phyloP scores from a whole-genome alignment of 2,888 invertebrate genomes.

The Spilosoma lubricipeda region DNA sequence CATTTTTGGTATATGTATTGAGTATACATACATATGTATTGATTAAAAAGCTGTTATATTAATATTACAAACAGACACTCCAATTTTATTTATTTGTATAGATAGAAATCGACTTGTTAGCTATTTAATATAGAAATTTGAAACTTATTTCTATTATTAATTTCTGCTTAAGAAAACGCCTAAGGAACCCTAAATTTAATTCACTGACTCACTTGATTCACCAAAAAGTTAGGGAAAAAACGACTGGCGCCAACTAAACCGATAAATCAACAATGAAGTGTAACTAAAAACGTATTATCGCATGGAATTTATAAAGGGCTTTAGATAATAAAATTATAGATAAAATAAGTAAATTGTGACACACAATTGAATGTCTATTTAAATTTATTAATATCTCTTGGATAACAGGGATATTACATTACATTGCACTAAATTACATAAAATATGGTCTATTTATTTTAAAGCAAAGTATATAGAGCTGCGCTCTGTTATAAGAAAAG shows the following conservation, averaged over 20 bases:
- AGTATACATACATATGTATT: too few species aligned
- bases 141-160: background rate
- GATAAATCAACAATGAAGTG: background rate
- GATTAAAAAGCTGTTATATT: too few species aligned
- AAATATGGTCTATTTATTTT: too few species aligned
- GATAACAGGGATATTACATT: background rate
- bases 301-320: background rate
- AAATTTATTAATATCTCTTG: background rate
- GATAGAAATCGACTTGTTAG: background rate
- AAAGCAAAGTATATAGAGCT: background rate
- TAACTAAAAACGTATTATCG: background rate
- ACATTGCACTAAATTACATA: too few species aligned
- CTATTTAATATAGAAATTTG: background rate
- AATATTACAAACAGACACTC: too few species aligned
- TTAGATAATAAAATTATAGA: background rate
- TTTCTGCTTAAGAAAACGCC: background rate
- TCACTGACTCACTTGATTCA: background rate
- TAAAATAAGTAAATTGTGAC: background rate
- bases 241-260: background rate
- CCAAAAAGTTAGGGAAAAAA: background rate
- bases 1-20: too few species aligned
- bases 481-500: background rate
- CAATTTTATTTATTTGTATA: too few species aligned
- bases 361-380: background rate
- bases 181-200: background rate